Conservation (phyloP, 2,797 vertebrate genomes). For the Neostethus bicornis region DNA sequence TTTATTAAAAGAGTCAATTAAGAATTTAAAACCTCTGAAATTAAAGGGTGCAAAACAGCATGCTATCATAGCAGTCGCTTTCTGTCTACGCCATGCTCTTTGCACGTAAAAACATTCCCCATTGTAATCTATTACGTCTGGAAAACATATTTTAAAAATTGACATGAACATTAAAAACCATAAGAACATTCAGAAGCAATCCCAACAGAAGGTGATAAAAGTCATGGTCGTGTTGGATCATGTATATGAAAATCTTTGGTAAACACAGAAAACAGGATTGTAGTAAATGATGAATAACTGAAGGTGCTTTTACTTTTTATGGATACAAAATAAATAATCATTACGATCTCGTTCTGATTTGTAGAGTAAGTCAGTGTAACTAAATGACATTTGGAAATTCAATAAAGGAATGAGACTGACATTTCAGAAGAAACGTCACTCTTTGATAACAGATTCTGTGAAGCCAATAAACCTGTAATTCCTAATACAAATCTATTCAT, state of each 20-base stretch:
- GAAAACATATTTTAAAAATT: slow-evolving; percentile 25
- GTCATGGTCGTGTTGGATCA: slow-evolving; percentile 43
- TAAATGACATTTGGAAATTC: not conserved
- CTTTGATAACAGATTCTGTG: not conserved
- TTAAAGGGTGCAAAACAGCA: slow-evolving; percentile 48
- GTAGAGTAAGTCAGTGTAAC: not conserved
- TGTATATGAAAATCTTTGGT: slow-evolving; percentile 4
- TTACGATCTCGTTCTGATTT: not conserved
- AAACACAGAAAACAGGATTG: not conserved
- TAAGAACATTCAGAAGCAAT: slow-evolving; percentile 23
- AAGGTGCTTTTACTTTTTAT: not conserved
- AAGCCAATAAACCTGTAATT: not conserved
- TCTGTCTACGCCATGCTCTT: slow-evolving; percentile 28
- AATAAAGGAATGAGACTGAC: not conserved
- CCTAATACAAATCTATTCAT: not conserved
- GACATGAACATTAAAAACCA: slow-evolving; percentile 28
- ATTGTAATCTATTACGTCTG: slow-evolving; percentile 19
- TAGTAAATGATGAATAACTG: not conserved
- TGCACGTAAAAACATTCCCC: slow-evolving; percentile 20
- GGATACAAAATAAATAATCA: not conserved
- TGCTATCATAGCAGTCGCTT: slow-evolving; percentile 29
- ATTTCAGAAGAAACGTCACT: not conserved
- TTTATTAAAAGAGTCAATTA: slow-evolving; percentile 72
- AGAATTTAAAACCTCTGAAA: slow-evolving; percentile 67
- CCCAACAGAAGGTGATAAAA: slow-evolving; percentile 50